Evolutionary conservation across 2,113 vertebrate genomes (phyloP).

Genomic region (Carollia perspicillata): DNA sequence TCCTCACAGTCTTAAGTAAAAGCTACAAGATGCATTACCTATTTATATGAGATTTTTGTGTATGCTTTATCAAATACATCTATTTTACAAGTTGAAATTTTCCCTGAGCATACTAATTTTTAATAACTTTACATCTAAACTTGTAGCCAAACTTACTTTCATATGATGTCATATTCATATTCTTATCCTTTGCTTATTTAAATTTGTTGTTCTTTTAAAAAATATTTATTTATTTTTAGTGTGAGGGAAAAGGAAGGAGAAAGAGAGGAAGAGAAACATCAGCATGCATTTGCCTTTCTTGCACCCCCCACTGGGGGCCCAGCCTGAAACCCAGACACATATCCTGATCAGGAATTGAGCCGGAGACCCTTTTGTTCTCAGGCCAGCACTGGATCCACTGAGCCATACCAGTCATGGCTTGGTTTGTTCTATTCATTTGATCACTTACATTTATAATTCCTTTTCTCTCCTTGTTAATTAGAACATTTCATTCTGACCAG

Average conservation of each 20-base stretch:
- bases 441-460: neutral
- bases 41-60: neutral
- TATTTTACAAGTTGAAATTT: neutral
- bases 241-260: no score
- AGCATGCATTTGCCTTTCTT: no score
- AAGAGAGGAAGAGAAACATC: no score
- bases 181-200: neutral
- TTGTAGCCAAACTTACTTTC: neutral
- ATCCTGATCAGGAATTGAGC: no score
- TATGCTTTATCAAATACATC: neutral
- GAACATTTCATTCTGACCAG: neutral
- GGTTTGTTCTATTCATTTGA: constrained; percentile 6
- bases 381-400: no score
- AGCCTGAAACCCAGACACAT: no score
- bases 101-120: neutral
- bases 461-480: constrained; percentile 18
- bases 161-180: neutral
- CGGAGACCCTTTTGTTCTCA: no score
- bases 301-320: no score
- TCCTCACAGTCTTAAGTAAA: neutral
- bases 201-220: neutral
- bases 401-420: neutral
- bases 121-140: neutral
- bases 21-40: neutral
- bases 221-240: no score